These are phyloP conservation scores for Polyploca ridens DNA, from an alignment of 2,888 invertebrate species.

Conservation along the genomic window DNA sequence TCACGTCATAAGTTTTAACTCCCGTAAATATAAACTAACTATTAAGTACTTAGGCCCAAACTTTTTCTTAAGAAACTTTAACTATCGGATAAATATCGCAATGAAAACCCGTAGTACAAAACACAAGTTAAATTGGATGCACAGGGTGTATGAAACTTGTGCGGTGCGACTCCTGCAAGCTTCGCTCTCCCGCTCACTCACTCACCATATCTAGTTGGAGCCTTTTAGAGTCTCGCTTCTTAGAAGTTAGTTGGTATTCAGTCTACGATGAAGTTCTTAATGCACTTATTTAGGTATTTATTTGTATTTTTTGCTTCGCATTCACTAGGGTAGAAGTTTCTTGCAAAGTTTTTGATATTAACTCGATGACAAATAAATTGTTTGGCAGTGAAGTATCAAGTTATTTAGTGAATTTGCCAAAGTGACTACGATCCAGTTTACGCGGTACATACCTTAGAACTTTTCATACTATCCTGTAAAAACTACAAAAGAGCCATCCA, in stretches of 20 bases:
- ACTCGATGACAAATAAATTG: not conserved
- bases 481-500: not conserved
- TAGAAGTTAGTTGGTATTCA: not conserved
- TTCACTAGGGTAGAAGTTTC: not conserved
- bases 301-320: not conserved
- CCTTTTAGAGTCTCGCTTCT: not conserved
- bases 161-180: not conserved
- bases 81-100: constrained; percentile 1
- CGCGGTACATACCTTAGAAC: too few species aligned
- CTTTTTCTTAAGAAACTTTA: not conserved
- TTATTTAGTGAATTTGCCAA: too few species aligned
- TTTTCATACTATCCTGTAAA: too few species aligned
- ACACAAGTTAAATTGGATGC: constrained; percentile 43
- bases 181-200: not conserved
- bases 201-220: not conserved
- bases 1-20: not conserved
- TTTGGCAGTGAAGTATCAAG: not conserved
- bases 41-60: not conserved
- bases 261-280: not conserved
- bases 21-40: not conserved
- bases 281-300: not conserved
- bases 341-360: not conserved
- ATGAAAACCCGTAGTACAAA: constrained; percentile 20
- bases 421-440: too few species aligned
- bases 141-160: constrained; percentile 8